These are phyloP conservation scores for Papilio glaucus DNA, from an alignment of 1,140 invertebrate species.

Conservation along the genomic window DNA sequence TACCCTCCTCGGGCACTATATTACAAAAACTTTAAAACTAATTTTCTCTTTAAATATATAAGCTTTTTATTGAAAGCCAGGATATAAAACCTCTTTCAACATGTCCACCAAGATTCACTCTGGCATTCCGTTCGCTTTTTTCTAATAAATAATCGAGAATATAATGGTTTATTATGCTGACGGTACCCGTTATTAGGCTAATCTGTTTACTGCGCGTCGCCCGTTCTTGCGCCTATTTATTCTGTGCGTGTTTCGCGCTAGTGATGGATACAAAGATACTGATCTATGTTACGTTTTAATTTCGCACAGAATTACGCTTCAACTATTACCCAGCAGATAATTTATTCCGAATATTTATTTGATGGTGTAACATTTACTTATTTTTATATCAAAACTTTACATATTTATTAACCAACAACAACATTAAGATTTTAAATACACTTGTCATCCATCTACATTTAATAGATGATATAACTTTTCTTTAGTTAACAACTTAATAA, in stretches of 20 bases:
- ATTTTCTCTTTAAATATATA: too few relatives aligned
- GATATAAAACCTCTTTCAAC: too few relatives aligned
- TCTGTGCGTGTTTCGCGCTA: constrained; percentile 34
- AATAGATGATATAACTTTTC: too few relatives aligned
- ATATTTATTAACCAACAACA: too few relatives aligned
- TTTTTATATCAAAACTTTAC: not conserved
- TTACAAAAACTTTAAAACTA: too few relatives aligned
- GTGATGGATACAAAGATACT: constrained; percentile 11
- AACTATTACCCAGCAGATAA: not conserved
- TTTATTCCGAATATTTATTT: not conserved
- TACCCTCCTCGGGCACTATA: too few relatives aligned
- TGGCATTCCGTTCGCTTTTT: too few relatives aligned
- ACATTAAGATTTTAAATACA: too few relatives aligned
- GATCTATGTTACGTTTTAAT: constrained; percentile 14
- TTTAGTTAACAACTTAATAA: too few relatives aligned
- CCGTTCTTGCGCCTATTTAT: constrained; percentile 43
- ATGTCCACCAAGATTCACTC: too few relatives aligned
- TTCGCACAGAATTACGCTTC: not conserved
- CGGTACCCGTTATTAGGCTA: constrained; percentile 54
- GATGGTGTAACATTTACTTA: not conserved
- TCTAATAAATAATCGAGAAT: not conserved
- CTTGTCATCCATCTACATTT: too few relatives aligned
- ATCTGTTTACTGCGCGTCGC: constrained; percentile 54
- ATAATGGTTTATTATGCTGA: constrained; percentile 33
- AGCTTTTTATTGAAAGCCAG: too few relatives aligned